These are phyloP conservation scores for Umimayanthus kanabou DNA, from an alignment of 92 coral and sea anemone genomes.

Conservation along the genomic window DNA sequence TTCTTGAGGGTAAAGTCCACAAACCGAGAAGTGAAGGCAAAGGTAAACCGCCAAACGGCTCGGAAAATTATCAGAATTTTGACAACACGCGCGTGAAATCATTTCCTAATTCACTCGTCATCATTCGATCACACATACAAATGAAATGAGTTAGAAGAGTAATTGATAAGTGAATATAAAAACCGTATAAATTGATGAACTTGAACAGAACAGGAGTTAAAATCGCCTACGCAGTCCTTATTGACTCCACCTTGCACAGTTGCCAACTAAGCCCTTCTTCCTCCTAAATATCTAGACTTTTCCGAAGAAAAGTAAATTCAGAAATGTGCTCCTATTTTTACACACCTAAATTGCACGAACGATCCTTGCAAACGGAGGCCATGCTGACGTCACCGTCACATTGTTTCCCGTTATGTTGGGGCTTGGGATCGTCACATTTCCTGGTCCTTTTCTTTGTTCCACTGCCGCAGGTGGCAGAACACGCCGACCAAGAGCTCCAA, in stretches of 20 bases:
- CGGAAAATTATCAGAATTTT: too few species aligned
- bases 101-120: too few species aligned
- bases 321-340: neutral
- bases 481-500: slow-evolving; percentile 87
- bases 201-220: neutral
- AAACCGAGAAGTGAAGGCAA: too few species aligned
- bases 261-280: neutral
- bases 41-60: too few species aligned
- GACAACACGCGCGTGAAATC: too few species aligned
- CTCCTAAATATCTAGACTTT: neutral
- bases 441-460: slow-evolving; percentile 74
- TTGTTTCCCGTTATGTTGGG: slow-evolving; percentile 63
- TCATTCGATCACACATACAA: too few species aligned
- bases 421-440: slow-evolving; percentile 78
- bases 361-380: slow-evolving; percentile 57
- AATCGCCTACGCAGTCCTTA: neutral
- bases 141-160: too few species aligned
- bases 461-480: slow-evolving; percentile 76
- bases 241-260: neutral
- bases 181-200: neutral
- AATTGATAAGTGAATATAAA: neutral
- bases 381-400: slow-evolving; percentile 65
- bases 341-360: slow-evolving; percentile 84
- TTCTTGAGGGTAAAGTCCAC: too few species aligned
- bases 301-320: neutral